These are phyloP conservation scores for Pseudanteris insignis DNA, from an alignment of 2,888 invertebrate genomes.

Conservation along the genomic window DNA sequence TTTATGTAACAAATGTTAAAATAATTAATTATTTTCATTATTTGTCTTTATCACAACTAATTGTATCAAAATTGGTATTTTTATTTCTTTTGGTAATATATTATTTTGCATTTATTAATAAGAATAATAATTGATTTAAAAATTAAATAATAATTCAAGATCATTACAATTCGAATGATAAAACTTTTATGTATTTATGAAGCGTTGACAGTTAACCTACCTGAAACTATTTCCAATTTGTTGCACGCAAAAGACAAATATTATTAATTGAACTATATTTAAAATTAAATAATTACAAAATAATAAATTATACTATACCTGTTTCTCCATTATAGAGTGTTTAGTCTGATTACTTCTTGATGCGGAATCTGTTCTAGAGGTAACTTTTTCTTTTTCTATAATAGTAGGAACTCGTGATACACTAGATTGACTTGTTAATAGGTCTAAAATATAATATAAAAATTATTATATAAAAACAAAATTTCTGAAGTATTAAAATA, in stretches of 20 bases:
- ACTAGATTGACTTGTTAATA: conserved; percentile 48
- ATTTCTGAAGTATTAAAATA: no score
- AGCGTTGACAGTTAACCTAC: conserved; percentile 16
- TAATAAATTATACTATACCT: no score
- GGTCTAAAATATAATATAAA: conserved; percentile 13
- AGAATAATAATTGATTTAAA: no score
- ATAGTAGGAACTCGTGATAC: conserved; percentile 53
- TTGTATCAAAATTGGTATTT: no score
- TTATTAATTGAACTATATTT: conserved; percentile 12
- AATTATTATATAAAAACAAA: no score
- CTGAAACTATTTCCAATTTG: conserved; percentile 20
- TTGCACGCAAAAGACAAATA: background rate
- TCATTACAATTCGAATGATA: no score
- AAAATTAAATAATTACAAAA: no score
- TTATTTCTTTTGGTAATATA: no score
- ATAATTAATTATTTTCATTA: background rate
- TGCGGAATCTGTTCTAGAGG: conserved; percentile 62
- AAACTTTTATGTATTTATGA: no score
- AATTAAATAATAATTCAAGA: no score
- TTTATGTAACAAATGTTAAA: background rate
- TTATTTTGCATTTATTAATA: no score
- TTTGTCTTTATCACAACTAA: background rate
- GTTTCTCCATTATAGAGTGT: conserved; percentile 82
- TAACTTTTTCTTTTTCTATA: conserved; percentile 63
- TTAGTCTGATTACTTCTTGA: conserved; percentile 63